Evolutionary conservation across 64 coral and sea anemone genomes (phyloP).

Genomic region (Actinia equina): DNA sequence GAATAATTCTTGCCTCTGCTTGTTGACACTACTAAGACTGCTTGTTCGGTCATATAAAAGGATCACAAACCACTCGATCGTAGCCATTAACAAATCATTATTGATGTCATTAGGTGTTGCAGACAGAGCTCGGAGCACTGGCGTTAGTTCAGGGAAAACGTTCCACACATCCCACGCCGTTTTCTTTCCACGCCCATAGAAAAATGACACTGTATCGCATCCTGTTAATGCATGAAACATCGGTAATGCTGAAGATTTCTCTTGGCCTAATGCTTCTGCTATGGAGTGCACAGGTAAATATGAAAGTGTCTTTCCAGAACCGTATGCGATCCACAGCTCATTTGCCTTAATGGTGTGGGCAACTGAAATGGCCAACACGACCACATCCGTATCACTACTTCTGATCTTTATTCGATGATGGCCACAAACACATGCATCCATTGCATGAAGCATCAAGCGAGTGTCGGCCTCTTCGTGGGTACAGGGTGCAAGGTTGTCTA

Average conservation of each 20-base stretch:
- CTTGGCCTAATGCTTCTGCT: slow-evolving; percentile 24
- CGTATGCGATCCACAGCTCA: background rate
- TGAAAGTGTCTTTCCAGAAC: slow-evolving; percentile 11
- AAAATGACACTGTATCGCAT: slow-evolving; percentile 35
- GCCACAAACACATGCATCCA: background rate
- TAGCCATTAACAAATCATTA: slow-evolving; percentile 11
- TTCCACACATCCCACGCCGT: background rate
- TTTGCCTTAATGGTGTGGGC: background rate
- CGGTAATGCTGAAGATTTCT: slow-evolving; percentile 6
- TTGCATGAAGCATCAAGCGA: slow-evolving; percentile 4
- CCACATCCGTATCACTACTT: too few species aligned
- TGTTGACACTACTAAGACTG: slow-evolving; percentile 30
- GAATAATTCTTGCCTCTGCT: slow-evolving; percentile 11
- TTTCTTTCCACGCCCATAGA: slow-evolving; percentile 33
- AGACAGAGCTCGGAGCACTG: too few species aligned
- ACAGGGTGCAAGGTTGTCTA: slow-evolving; percentile 12
- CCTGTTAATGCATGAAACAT: slow-evolving; percentile 3
- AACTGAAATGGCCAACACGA: too few species aligned
- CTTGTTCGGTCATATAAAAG: slow-evolving; percentile 41
- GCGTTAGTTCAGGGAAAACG: too few species aligned
- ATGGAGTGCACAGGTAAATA: slow-evolving; percentile 35
- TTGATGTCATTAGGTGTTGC: background rate
- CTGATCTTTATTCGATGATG: slow-evolving; percentile 14
- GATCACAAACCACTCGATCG: slow-evolving; percentile 18
- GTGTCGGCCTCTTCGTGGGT: slow-evolving; percentile 42